These are phyloP conservation scores for Brachionus rotundiformis DNA, from an alignment of 1,140 invertebrate genomes.

Conservation along the genomic window DNA sequence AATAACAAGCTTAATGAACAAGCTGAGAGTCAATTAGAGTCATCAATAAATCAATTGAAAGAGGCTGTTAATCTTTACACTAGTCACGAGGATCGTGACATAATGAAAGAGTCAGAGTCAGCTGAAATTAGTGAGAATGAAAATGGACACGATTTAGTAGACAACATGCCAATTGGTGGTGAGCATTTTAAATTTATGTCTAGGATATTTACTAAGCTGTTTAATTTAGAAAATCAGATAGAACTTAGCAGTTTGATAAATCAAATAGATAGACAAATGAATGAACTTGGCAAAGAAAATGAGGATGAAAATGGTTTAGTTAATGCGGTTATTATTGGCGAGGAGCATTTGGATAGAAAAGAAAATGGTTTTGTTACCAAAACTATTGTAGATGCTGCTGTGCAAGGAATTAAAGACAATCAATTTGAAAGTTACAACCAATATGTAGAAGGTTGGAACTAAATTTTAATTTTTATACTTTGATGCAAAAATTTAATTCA, in stretches of 20 bases:
- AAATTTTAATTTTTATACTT: neutral
- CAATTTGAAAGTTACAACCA: slow-evolving; percentile 5
- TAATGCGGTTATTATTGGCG: neutral
- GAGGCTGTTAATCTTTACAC: neutral
- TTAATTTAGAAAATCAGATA: neutral
- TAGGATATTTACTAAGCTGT: too few species aligned
- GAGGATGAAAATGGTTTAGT: neutral
- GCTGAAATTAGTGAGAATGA: slow-evolving; percentile 30
- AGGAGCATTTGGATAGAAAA: neutral
- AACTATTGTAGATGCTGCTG: neutral
- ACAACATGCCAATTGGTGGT: neutral
- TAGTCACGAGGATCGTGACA: slow-evolving; percentile 9
- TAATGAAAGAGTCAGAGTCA: slow-evolving; percentile 39
- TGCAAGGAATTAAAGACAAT: neutral
- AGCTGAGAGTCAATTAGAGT: neutral
- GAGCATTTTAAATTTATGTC: too few species aligned
- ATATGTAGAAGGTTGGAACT: neutral
- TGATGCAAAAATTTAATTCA: neutral
- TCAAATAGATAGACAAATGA: slow-evolving; percentile 27
- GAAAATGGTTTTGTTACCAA: slow-evolving; percentile 24
- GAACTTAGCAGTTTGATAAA: slow-evolving; percentile 3
- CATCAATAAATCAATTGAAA: neutral
- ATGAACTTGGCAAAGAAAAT: neutral
- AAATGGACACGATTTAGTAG: neutral
- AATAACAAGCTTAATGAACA: slow-evolving; percentile 15